Conservation (phyloP, 2,888 invertebrate species). For the Xylophagus ater region DNA sequence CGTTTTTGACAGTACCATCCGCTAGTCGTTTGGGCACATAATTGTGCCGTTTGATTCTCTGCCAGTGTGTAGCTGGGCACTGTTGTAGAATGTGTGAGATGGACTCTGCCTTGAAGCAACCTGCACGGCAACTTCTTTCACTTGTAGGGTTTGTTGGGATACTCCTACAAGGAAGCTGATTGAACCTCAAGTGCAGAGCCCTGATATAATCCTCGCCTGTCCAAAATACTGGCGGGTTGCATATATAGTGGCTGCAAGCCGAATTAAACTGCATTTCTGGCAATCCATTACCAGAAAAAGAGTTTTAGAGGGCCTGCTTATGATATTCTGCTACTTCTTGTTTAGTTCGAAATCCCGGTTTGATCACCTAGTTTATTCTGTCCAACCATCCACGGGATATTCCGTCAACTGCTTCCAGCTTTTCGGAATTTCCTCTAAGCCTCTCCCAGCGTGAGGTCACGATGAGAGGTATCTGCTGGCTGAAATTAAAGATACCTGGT, state of each 20-base stretch:
- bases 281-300: background rate
- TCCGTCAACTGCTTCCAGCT: too few species aligned
- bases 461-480: background rate
- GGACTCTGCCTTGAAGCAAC: background rate
- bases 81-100: background rate
- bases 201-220: background rate
- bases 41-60: background rate
- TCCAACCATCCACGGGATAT: too few species aligned
- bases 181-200: background rate
- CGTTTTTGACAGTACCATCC: background rate
- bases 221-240: background rate
- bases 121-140: background rate
- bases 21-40: background rate
- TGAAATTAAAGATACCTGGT: background rate
- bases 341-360: background rate
- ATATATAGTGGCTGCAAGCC: background rate
- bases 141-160: background rate
- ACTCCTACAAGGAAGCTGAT: background rate
- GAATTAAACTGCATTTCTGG: background rate
- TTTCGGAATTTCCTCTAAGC: too few species aligned
- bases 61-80: background rate
- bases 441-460: too few species aligned
- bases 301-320: background rate
- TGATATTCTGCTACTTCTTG: background rate
- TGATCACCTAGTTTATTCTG: background rate